Base-by-base conservation (phyloP, 2,888 invertebrate species). In the Timema podura region DNA sequence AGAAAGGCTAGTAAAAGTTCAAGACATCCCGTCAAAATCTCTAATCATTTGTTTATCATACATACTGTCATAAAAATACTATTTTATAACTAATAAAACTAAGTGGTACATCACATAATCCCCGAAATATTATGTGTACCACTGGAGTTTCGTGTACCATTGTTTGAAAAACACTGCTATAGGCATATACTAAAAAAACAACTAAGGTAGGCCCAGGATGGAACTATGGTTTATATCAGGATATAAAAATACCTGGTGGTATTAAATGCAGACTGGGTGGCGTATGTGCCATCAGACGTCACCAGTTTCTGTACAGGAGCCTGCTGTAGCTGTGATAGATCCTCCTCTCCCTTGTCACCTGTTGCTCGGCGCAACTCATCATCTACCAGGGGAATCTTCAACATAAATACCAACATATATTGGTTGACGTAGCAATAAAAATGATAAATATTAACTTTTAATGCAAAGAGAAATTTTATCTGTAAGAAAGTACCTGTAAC, bases 211-310 rank as follows among this genome's bases (percentile, higher is more conserved):
- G 30, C 3, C 30, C 30, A 30, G 30, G 30, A 1, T 30, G 30
- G 30, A 30, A 30, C 30, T 30, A 30, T 30, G 30, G 30, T 30
- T 30, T 30, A 30, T 30, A 30, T 30, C 30, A 30, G 30, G 30
- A 30, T 30, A 30, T 30, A 30, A 30, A 30, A 30, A 51, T 80
- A 91, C 88, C 87, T 85, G 45, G 90, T 86, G 75, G 93, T 85
- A 79, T 93, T 96, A 82, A 98, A 96, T 59, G 96, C 98, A 74
- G 97, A 97, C 83, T 99, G 98, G 5, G 97, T 92, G 46, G 98
- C 99, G 82, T 99, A 99, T 0, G 98, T 98, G 30, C 99, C 99
- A 84, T 99, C 99, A 49, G 98, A 98, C 64, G 99, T 99, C 59
- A 99, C 97, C 72, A 95, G 83, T 76, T 90, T 91, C 48, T 89